Evolutionary conservation across 2,113 vertebrate species (phyloP).

Genomic region (Acrocephalus arundinaceus): DNA sequence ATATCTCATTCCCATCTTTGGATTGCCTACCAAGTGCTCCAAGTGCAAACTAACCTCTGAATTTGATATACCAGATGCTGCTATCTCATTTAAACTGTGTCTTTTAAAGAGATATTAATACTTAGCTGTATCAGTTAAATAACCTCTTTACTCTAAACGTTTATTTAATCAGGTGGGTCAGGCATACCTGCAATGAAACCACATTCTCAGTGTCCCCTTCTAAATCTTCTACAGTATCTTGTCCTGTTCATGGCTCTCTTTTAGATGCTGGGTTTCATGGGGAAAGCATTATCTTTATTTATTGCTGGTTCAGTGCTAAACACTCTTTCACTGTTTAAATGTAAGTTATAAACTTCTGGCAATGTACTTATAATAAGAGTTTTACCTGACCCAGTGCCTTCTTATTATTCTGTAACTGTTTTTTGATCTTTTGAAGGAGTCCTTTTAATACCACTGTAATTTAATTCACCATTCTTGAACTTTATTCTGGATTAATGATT

Average conservation of each 20-base stretch:
- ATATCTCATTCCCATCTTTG: conserved; percentile 3
- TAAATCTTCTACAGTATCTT: not conserved
- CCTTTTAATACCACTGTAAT: not conserved
- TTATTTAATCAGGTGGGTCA: not conserved
- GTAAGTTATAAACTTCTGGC: not conserved
- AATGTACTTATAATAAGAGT: not conserved
- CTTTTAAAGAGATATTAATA: not conserved
- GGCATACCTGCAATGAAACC: not conserved
- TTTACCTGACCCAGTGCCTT: not conserved
- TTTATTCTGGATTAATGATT: not conserved
- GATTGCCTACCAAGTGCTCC: not conserved
- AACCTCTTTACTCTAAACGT: not conserved
- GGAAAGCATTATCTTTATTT: not conserved
- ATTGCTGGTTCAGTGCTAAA: not conserved
- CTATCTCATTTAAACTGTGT: not conserved
- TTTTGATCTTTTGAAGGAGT: not conserved
- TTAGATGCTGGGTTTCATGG: not conserved
- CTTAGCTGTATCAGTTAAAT: not conserved
- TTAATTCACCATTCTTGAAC: not conserved
- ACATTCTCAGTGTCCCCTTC: not conserved
- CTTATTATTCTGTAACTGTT: not conserved
- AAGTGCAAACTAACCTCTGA: conserved; percentile 20
- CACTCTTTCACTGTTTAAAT: not conserved
- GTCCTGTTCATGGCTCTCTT: not conserved
- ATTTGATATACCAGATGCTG: not conserved